These are phyloP conservation scores for Drosophila peninsularis DNA, from an alignment of 2,888 invertebrate species.

Conservation along the genomic window DNA sequence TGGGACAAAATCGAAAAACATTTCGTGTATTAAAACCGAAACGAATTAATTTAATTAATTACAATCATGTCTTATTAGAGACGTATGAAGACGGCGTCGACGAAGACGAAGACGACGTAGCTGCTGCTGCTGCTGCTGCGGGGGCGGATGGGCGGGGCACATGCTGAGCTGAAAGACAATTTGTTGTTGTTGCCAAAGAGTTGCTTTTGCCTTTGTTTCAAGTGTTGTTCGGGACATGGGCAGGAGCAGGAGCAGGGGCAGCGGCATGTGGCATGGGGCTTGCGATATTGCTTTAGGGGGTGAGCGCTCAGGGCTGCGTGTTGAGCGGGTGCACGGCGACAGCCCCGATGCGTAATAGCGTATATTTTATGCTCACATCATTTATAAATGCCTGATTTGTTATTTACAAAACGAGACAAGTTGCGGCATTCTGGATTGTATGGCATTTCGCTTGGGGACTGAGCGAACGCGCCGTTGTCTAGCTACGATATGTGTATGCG, in stretches of 20 bases:
- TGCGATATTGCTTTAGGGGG: slow-evolving; percentile 15
- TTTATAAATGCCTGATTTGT: slow-evolving; percentile 84
- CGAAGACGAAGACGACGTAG: slow-evolving; percentile 42
- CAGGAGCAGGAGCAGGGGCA: neutral
- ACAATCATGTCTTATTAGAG: slow-evolving; percentile 85
- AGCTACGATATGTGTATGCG: slow-evolving; percentile 23
- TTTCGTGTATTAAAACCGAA: slow-evolving; percentile 84
- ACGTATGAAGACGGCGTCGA: slow-evolving; percentile 73
- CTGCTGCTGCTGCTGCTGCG: neutral
- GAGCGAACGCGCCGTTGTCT: slow-evolving; percentile 14
- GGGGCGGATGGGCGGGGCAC: neutral
- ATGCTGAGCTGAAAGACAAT: slow-evolving; percentile 23
- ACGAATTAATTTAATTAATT: slow-evolving; percentile 85
- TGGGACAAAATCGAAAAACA: slow-evolving; percentile 79
- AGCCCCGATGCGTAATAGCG: slow-evolving; percentile 47
- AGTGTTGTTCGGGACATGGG: slow-evolving; percentile 42
- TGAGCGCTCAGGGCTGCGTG: too few species aligned
- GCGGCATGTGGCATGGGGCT: neutral
- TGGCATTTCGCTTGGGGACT: slow-evolving; percentile 36
- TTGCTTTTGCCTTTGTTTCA: slow-evolving; percentile 70
- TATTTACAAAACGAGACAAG: slow-evolving; percentile 83
- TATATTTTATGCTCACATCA: slow-evolving; percentile 83
- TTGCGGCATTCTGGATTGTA: slow-evolving; percentile 73
- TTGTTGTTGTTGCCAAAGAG: slow-evolving; percentile 41
- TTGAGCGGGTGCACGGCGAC: slow-evolving; percentile 4